phyloP scores from a whole-genome alignment of 23 tunicate species.

The Ciona savignyi region DNA sequence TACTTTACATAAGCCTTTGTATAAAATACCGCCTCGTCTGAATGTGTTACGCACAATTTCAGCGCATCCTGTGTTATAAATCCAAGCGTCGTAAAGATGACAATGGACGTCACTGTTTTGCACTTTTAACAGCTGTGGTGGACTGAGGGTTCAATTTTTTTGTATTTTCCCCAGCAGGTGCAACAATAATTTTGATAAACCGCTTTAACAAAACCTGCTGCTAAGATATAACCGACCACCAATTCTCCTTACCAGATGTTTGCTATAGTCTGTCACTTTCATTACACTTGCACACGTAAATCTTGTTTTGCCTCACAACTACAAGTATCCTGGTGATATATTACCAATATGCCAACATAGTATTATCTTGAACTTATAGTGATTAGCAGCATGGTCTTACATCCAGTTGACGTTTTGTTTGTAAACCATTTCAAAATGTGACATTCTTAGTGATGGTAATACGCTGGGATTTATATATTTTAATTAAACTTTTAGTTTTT shows the following conservation, averaged over 20 bases:
- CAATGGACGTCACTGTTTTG: not conserved
- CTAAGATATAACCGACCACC: too few species aligned
- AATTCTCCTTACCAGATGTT: not conserved
- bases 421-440: not conserved
- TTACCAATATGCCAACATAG: not conserved
- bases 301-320: not conserved
- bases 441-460: not conserved
- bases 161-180: not conserved
- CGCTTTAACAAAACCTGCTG: too few species aligned
- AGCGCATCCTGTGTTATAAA: not conserved
- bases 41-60: not conserved
- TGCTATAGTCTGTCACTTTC: not conserved
- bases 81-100: not conserved
- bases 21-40: not conserved
- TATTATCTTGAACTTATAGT: not conserved
- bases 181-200: not conserved
- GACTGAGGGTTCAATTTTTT: not conserved
- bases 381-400: not conserved
- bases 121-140: not conserved
- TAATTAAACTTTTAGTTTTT: too few species aligned
- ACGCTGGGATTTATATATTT: not conserved
- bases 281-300: not conserved
- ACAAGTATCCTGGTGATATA: not conserved
- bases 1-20: not conserved
- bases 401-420: not conserved